Conservation (phyloP, 1,140 invertebrate species). For the Lineus longissimus region DNA sequence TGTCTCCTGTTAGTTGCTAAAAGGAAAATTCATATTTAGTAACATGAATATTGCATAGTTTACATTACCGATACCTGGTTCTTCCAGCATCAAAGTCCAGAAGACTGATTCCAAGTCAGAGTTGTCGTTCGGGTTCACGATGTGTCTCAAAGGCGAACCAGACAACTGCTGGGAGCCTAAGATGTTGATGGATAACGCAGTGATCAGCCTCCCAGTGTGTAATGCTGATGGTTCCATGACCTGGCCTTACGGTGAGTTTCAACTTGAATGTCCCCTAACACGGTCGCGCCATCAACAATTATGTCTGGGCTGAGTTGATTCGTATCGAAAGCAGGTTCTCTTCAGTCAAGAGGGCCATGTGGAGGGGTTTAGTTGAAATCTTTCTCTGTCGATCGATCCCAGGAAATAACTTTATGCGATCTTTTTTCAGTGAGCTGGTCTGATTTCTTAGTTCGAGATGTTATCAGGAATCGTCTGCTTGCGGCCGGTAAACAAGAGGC, state of each 20-base stretch:
- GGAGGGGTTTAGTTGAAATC: too few species aligned
- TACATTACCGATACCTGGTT: too few species aligned
- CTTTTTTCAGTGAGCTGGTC: slow-evolving; percentile 18
- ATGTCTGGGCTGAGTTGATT: too few species aligned
- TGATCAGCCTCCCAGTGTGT: slow-evolving; percentile 23
- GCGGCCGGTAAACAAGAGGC: slow-evolving; percentile 11
- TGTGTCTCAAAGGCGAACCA: slow-evolving; percentile 17
- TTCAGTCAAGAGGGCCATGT: too few species aligned
- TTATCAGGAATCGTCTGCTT: slow-evolving; percentile 14
- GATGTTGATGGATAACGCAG: slow-evolving; percentile 19
- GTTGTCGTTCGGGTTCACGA: slow-evolving; percentile 18
- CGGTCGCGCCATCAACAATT: too few species aligned
- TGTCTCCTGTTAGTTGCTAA: too few species aligned
- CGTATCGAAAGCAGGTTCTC: too few species aligned
- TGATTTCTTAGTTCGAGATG: slow-evolving; percentile 15
- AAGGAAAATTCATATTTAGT: too few species aligned
- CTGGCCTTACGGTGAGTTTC: slow-evolving; percentile 18
- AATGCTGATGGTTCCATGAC: slow-evolving; percentile 18
- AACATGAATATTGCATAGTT: too few species aligned
- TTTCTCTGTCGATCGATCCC: too few species aligned
- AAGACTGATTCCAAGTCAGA: slow-evolving; percentile 12
- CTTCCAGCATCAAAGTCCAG: slow-evolving; percentile 15
- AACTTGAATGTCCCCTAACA: too few species aligned
- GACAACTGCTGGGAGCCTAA: slow-evolving; percentile 16
- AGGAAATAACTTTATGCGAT: background rate